Percentiles rank a stretch among this genome's conserved stretches.
Conservation (phyloP, 2,113 vertebrate species). For the Anser cygnoides region DNA sequence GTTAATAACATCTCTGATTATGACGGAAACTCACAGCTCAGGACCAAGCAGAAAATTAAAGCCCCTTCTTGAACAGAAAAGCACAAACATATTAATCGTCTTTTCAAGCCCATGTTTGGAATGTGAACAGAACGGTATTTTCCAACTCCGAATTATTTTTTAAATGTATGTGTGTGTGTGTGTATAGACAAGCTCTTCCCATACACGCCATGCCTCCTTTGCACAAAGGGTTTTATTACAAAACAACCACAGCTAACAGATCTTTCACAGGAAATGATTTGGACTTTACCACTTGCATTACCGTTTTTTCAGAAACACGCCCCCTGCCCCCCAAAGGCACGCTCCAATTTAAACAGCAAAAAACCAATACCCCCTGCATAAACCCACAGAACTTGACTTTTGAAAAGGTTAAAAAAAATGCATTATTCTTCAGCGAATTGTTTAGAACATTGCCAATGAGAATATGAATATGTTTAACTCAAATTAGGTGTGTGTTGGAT, state of each 20-base stretch:
- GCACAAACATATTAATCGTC: neutral
- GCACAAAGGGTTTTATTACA: constrained; percentile 3
- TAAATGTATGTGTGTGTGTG: neutral
- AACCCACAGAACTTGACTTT: neutral
- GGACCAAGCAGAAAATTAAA: constrained; percentile 2
- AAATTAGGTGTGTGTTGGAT: neutral
- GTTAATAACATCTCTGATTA: constrained; percentile 34
- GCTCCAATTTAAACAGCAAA: neutral
- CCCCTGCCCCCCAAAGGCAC: neutral
- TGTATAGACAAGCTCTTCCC: neutral
- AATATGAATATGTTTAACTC: neutral
- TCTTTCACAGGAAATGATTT: constrained; percentile 27
- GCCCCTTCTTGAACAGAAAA: constrained; percentile 1
- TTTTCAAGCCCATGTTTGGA: neutral
- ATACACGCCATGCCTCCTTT: neutral
- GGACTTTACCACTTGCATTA: neutral
- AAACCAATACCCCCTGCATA: neutral
- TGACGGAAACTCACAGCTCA: constrained; percentile 1
- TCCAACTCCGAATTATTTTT: neutral
- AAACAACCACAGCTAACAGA: constrained; percentile 28
- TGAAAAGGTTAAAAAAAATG: neutral
- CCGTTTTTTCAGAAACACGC: neutral
- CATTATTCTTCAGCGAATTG: neutral
- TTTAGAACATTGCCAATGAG: neutral
- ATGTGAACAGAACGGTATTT: neutral